Evolutionary conservation across 1,140 invertebrate species (phyloP).

Genomic region (Plodia interpunctella): DNA sequence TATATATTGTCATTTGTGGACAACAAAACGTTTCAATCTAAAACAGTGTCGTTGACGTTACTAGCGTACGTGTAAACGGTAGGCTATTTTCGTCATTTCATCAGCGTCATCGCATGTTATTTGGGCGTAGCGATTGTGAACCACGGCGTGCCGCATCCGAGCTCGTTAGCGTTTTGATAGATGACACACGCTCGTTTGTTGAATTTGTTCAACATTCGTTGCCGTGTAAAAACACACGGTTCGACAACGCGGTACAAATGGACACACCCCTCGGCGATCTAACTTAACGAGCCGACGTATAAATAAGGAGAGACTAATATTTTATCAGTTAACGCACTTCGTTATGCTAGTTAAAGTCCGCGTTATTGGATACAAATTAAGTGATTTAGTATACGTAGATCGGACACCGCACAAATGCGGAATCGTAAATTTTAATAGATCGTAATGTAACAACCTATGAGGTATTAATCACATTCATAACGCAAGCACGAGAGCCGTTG

Average conservation of each 20-base stretch:
- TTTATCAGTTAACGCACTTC: slow-evolving; percentile 31
- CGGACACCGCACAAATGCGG: slow-evolving; percentile 11
- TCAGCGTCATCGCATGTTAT: slow-evolving; percentile 62
- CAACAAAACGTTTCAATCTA: no score
- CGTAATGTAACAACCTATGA: background rate
- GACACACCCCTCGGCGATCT: slow-evolving; percentile 68
- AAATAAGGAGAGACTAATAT: slow-evolving; percentile 59
- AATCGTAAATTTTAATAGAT: background rate
- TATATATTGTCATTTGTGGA: no score
- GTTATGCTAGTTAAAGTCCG: slow-evolving; percentile 21
- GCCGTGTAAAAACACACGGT: slow-evolving; percentile 66
- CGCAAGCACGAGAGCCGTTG: background rate
- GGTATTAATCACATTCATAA: background rate
- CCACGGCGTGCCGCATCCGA: slow-evolving; percentile 63
- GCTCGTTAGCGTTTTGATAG: slow-evolving; percentile 76
- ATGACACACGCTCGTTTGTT: slow-evolving; percentile 70
- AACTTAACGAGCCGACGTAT: slow-evolving; percentile 70
- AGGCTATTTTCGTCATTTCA: slow-evolving; percentile 52
- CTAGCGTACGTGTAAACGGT: slow-evolving; percentile 45
- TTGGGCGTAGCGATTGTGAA: slow-evolving; percentile 65
- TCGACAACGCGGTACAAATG: slow-evolving; percentile 69
- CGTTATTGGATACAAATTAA: slow-evolving; percentile 19
- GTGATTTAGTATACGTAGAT: slow-evolving; percentile 16
- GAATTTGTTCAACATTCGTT: slow-evolving; percentile 66
- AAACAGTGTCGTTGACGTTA: slow-evolving; percentile 27